Evolutionary conservation across 2,888 invertebrate species (phyloP).

Genomic region (Oscheius sp.): DNA sequence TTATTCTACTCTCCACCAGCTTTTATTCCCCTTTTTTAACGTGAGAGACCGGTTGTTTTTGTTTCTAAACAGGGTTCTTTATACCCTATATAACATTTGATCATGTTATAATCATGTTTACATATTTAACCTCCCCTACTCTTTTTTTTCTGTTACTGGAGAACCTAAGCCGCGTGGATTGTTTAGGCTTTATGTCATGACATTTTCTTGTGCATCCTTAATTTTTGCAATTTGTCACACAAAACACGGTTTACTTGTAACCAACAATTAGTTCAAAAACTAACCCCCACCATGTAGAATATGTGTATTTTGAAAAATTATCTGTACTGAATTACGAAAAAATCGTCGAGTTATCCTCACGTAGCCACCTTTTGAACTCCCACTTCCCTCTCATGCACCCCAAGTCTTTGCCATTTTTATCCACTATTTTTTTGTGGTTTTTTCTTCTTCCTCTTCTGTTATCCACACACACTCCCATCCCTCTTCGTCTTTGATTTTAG

Average conservation of each 20-base stretch:
- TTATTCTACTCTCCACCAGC: background rate
- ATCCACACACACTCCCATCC: conserved; percentile 8
- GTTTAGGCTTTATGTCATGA: conserved; percentile 32
- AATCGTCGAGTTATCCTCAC: background rate
- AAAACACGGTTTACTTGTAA: background rate
- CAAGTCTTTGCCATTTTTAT: conserved; percentile 22
- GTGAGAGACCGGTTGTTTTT: conserved; percentile 25
- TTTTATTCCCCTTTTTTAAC: conserved; percentile 10
- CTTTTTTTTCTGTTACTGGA: conserved; percentile 10
- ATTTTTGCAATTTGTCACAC: conserved; percentile 17
- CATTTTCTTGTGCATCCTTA: conserved; percentile 27
- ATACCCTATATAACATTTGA: conserved; percentile 6
- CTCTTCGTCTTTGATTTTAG: conserved; percentile 27
- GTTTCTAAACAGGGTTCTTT: conserved; percentile 4
- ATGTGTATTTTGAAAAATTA: background rate
- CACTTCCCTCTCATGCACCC: conserved; percentile 8
- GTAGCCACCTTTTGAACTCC: conserved; percentile 30
- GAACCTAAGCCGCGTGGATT: conserved; percentile 23
- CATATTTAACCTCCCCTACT: background rate
- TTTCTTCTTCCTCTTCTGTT: too few species aligned
- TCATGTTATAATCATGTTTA: conserved; percentile 20
- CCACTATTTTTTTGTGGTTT: background rate
- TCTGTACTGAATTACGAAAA: conserved; percentile 9
- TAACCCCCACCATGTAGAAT: conserved; percentile 11
- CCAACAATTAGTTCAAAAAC: background rate